Base-by-base conservation (phyloP, 2,888 invertebrate species). In the Andrena minutula region DNA sequence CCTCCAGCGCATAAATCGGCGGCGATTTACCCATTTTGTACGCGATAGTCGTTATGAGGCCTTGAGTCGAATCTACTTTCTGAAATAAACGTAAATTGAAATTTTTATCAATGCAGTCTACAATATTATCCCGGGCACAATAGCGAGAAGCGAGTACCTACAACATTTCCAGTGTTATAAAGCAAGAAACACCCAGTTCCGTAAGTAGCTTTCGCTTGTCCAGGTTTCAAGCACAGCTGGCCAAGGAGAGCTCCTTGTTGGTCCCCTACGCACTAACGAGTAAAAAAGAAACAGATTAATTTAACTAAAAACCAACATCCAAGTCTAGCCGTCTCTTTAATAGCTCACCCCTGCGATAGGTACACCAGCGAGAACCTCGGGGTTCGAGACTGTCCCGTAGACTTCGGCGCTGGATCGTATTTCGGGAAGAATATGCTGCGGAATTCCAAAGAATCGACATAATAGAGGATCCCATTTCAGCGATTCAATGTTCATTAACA, bases 131-230 rank as follows among this genome's bases (percentile, higher is more conserved):
- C 30, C 20, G 23, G 20, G n/a, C 28, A 35, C 30, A 10, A 47
- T 32, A 60, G 0, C 41, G 10, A 35, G 3, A 35, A 16, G 7
- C 49, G 41, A 20, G 61, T 64, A 91, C 94, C 91, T 93, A 96
- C 96, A 91, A 95, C 94, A 60, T 94, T 94, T 53, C 99, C 99
- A 77, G 99, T 99, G 94, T 99, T 99, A 91, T 98, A 98, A 41
- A 99, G 95, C 79, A 99, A 95, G 93, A 99, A 99, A 91, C 99
- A 98, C 72, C 99, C 99, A 72, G 99, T 99, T 64, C 99, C 98
- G 93, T 97, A 99, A 77, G 99, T 99, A 94, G 98, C 98, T 94
- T 99, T 98, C 16, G 98, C 98, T 94, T 98, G 97, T 4, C 99
- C 99, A 90, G 96, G 96, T 90, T 96, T 96, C 91, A 98, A 96